Evolutionary conservation across 2,113 vertebrate species (phyloP), one percentile per base, ranked within the genome.

Genomic region (Urocitellus parryii): DNA sequence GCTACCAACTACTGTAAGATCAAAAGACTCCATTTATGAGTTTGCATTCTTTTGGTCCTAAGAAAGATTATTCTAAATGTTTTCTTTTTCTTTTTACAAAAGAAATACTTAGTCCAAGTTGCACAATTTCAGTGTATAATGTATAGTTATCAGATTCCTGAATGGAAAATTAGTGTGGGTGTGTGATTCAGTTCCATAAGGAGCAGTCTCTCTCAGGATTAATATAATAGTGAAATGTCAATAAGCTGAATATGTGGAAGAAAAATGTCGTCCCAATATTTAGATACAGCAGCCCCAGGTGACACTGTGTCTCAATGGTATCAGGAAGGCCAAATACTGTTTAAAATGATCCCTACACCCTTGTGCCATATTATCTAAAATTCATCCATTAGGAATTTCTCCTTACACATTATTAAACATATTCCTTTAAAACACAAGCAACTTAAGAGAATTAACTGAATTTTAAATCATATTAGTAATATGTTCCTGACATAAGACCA

Each of bases 341-440:
- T 90, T 73, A 86, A 89, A 80, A 91, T 73, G 25, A 67, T 63
- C 27, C 68, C 76, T 65, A 48, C 9, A 63, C 29, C 6, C 27
- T 70, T 63, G 74, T 76, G 42, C 32, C 70, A 84, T 79, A 34
- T n/a, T 83, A n/a, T 89, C 42, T 78, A 53, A 93, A 95, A 78
- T 85, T 29, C 34, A 89, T 61, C 37, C 37, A 24, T 80, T 89
- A 27, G 37, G 90, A 61, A 86, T 56, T 61, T 83, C 6, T 81
- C 81, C 51, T 18, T 29, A 51, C 68, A n/a, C 58, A 4, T 70
- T 56, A 65, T 56, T 78, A n/a, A 94, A 73, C 48, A 65, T 34
- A 25, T 42, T 87, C 42, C 80, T 94, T 80, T 63, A 82, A 87
- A 82, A 86, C 27, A 77, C 12, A 89, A 87, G 70, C 48, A 91